A percentile compares a stretch with the other conserved stretches of the same genome.
phyloP scores from a whole-genome alignment of 2,113 vertebrate species.

The Ursus arctos region DNA sequence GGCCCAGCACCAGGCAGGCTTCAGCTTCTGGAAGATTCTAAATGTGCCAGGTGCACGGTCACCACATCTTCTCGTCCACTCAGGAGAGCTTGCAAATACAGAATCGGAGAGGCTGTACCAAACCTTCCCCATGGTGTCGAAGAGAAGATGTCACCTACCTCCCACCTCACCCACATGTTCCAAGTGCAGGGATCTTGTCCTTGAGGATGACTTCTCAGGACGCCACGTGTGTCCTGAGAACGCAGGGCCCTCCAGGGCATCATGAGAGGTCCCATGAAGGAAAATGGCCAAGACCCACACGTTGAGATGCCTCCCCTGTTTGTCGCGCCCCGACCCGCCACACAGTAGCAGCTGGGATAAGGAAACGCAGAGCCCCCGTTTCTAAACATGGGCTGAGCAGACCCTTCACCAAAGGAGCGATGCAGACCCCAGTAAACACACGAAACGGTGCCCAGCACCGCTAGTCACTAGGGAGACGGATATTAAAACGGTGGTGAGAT shows the following conservation, averaged over 20 bases:
- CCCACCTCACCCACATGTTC: not conserved
- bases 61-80: rapidly evolving
- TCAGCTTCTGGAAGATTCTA: not conserved
- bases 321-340: rapidly evolving
- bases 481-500: not conserved
- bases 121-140: rapidly evolving
- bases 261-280: rapidly evolving
- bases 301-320: rapidly evolving
- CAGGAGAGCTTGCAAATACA: not conserved
- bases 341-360: not conserved
- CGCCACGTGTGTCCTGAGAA: rapidly evolving
- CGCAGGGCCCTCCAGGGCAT: not conserved
- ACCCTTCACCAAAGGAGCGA: not conserved
- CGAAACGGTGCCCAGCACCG: rapidly evolving
- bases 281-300: too few species aligned
- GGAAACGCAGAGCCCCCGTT: too few species aligned
- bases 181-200: rapidly evolving
- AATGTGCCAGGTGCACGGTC: rapidly evolving
- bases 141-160: rapidly evolving
- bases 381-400: not conserved
- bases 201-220: not conserved
- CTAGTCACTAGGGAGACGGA: not conserved
- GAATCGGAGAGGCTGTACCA: rapidly evolving
- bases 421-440: not conserved
- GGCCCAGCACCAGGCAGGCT: not conserved